These are phyloP conservation scores for Forbesichthys papilliferus DNA, from an alignment of 2,113 vertebrate genomes.

Conservation along the genomic window DNA sequence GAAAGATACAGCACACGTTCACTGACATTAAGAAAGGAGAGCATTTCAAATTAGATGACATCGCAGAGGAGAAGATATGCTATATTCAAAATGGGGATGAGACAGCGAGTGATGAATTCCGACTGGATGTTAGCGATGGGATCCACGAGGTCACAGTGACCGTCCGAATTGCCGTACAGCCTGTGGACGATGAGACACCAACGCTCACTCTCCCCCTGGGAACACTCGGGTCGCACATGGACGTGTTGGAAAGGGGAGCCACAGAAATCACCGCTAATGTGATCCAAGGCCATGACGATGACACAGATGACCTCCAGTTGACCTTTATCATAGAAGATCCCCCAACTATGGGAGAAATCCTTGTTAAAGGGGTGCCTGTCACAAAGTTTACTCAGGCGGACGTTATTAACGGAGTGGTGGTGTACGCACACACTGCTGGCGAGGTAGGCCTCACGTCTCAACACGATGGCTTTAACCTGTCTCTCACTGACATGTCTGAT, in stretches of 20 bases:
- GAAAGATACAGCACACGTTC: constrained; percentile 79
- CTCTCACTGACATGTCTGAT: constrained; percentile 86
- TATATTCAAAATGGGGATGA: constrained; percentile 86
- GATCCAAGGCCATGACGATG: constrained; percentile 83
- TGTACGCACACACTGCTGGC: constrained; percentile 87
- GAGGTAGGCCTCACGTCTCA: constrained; percentile 85
- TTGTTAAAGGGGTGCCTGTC: constrained; percentile 83
- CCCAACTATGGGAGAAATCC: constrained; percentile 82
- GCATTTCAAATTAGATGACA: constrained; percentile 82
- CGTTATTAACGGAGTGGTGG: constrained; percentile 86
- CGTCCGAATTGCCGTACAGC: constrained; percentile 82
- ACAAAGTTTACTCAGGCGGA: constrained; percentile 88
- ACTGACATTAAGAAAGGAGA: constrained; percentile 76
- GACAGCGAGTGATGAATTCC: constrained; percentile 80
- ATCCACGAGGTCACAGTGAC: constrained; percentile 87
- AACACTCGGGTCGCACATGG: constrained; percentile 86
- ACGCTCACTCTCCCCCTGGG: constrained; percentile 76
- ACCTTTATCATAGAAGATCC: constrained; percentile 88
- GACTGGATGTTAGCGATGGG: constrained; percentile 89
- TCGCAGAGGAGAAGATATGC: constrained; percentile 80
- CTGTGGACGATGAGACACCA: constrained; percentile 82
- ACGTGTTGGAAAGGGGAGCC: constrained; percentile 90
- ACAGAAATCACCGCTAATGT: constrained; percentile 87
- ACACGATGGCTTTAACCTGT: constrained; percentile 88
- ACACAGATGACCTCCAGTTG: constrained; percentile 87